Evolutionary conservation across 2,113 vertebrate genomes (phyloP), one percentile per base, ranked within the genome.

Genomic region (Chionis minor): DNA sequence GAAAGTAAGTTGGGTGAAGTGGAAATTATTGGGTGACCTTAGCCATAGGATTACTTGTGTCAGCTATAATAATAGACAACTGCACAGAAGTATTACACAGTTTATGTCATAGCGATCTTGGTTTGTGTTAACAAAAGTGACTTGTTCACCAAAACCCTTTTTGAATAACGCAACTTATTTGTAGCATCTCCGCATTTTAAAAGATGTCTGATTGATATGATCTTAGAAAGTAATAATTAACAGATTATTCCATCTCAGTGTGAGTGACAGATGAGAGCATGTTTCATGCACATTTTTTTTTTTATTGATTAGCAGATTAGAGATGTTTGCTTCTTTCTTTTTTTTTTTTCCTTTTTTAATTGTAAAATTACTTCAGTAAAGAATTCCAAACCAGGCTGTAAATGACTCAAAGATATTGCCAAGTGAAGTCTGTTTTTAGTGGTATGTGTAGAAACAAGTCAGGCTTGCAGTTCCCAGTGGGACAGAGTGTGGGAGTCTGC

Each of bases 361-460:
- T 79, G 62, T 91, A 65, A 72, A 96, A 85, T 79, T 86, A 65
- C 70, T 92, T 87, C 62, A 82, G 86, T 80, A 59, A 87, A 85
- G 74, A 95, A 91, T 96, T 96, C 91, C 92, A 92, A 95, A 88
- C 73, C 83, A 84, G 92, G 86, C 94, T 94, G 92, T 92, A 96
- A 95, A 81, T 96, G 94, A 96, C 91, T 97, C 88, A 94, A 91
- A 95, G 81, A 87, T 56, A 89, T 42, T 94, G 89, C 95, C 91
- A 92, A 94, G 80, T 38, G 78, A 95, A 95, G 88, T 95, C 92
- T 96, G 96, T 89, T 95, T 96, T 96, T 87, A 96, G 92, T 96
- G 94, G 83, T 87, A 72, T 95, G 94, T 97, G 94, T 93, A 97
- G 96, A 96, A 96, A 95, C 92, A 97, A 95, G 92, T 94, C 49